Base-by-base conservation (phyloP, 2,888 invertebrate genomes). In the Lasioglossum oenotherae region DNA sequence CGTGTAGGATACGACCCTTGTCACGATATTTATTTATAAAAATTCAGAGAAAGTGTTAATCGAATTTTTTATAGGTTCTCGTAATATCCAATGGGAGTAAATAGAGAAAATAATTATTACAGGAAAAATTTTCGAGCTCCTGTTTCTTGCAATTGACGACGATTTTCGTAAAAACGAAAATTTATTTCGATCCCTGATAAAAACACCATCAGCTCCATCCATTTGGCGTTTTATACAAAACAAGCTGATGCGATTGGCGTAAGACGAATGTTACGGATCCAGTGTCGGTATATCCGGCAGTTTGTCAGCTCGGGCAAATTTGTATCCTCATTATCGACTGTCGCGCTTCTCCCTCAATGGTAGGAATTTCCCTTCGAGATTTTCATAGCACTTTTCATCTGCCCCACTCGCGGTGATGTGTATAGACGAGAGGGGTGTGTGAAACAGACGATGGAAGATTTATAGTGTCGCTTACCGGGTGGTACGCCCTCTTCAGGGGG, bases 361-460 rank as follows among this genome's bases (percentile, higher is more conserved):
- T 0, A 16, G 19, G 46, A 77, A 46, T 84, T 31, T 41, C 57
- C 31, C 69, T 74, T 38, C 64, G 73, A 41, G 67, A 46, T 67
- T 82, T 77, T 77, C 77, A 44, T 73, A 38, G 5, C 35, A 14
- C 57, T n/a, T 57, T 57, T 57, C 57, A 57, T 57, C 57, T 41
- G 49, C 35, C 38, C 77, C n/a, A 49, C 57, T 69, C 83, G 69
- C 69, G 46, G 38, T 44, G 67, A 57, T 44, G 41, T 19, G 57
- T 31, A 23, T 27, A 16, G 35, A 23, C 38, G n/a, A 23, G 23
- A 38, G n/a, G 38, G 19, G 60, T 27, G 41, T 14, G 27, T 6
- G 35, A 38, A 49, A 81, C 82, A 81, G 78, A 27, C 69, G 73
- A 76, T 69, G 72, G 80, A 74, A 87, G 82, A 88, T 89, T 88